Conservation (phyloP, 2,797 vertebrate genomes). For the Champsocephalus esox region DNA sequence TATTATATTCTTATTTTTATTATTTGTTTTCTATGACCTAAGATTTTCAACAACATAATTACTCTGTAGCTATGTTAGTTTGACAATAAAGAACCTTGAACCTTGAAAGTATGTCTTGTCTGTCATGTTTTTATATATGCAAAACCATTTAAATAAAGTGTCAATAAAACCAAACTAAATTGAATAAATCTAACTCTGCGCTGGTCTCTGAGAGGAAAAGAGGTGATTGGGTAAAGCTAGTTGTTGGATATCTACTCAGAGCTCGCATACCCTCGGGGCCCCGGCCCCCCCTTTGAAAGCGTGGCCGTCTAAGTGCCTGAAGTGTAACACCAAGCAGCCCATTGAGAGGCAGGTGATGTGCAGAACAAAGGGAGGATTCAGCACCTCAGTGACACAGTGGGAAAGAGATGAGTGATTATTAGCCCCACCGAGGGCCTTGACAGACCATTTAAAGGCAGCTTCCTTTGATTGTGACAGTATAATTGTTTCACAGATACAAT, state of each 20-base stretch:
- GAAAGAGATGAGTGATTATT: conserved; percentile 89
- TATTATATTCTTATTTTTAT: too few relatives aligned
- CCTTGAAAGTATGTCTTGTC: too few relatives aligned
- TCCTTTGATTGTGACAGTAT: conserved; percentile 93
- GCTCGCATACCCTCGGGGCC: conserved; percentile 72
- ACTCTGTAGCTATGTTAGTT: too few relatives aligned
- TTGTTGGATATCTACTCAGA: conserved; percentile 72
- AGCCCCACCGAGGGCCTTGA: conserved; percentile 83
- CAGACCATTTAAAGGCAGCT: conserved; percentile 87
- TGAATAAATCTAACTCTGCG: conserved; percentile 44
- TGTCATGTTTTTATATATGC: too few relatives aligned
- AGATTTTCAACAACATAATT: too few relatives aligned
- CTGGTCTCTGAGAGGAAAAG: conserved; percentile 16
- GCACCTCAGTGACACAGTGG: conserved; percentile 86
- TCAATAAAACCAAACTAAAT: neutral
- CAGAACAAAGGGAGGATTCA: conserved; percentile 89
- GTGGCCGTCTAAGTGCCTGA: conserved; percentile 85
- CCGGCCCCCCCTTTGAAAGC: conserved; percentile 75
- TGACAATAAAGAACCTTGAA: too few relatives aligned
- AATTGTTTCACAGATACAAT: conserved; percentile 90
- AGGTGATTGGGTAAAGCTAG: conserved; percentile 52
- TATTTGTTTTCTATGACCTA: too few relatives aligned
- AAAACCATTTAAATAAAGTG: too few relatives aligned
- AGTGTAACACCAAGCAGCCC: conserved; percentile 87
- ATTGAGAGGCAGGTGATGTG: conserved; percentile 88